phyloP scores from a whole-genome alignment of 2,797 vertebrate genomes.

The Mallotus villosus region DNA sequence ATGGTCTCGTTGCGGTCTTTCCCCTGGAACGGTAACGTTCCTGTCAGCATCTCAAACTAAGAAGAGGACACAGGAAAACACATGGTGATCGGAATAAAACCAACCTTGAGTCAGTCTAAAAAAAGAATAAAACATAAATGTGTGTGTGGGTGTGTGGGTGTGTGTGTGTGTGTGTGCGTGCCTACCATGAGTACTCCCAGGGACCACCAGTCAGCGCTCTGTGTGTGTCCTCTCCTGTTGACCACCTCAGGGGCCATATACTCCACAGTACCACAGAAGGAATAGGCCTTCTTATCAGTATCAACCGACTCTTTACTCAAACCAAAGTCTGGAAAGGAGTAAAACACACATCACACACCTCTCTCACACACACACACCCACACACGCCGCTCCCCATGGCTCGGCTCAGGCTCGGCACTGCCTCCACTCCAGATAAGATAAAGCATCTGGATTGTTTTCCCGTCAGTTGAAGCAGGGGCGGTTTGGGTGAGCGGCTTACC shows the following conservation, averaged over 20 bases:
- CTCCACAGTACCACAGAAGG: constrained; percentile 98
- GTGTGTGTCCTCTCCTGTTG: constrained; percentile 96
- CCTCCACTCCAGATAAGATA: too few relatives aligned
- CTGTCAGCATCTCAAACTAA: constrained; percentile 98
- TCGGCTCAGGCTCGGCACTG: background rate
- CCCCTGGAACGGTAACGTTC: constrained; percentile 97
- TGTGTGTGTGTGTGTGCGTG: constrained; percentile 9
- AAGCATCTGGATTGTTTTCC: background rate
- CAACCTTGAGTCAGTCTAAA: too few relatives aligned
- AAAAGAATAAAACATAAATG: background rate
- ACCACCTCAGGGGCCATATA: constrained; percentile 99
- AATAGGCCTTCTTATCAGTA: constrained; percentile 98
- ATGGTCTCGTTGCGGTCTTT: constrained; percentile 98
- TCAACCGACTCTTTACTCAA: constrained; percentile 99
- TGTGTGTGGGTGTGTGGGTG: background rate
- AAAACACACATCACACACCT: background rate
- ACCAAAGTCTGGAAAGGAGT: constrained; percentile 86
- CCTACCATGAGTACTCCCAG: constrained; percentile 96
- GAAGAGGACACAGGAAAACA: background rate
- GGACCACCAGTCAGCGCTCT: constrained; percentile 99
- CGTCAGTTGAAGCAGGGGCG: background rate
- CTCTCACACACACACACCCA: background rate
- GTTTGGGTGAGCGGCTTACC: constrained; percentile 72
- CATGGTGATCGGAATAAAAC: background rate
- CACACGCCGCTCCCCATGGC: background rate